A percentile compares a stretch with the other conserved stretches of the same genome.
These are phyloP conservation scores for Orchestia grillus DNA, from an alignment of 1,140 invertebrate species.

Conservation along the genomic window DNA sequence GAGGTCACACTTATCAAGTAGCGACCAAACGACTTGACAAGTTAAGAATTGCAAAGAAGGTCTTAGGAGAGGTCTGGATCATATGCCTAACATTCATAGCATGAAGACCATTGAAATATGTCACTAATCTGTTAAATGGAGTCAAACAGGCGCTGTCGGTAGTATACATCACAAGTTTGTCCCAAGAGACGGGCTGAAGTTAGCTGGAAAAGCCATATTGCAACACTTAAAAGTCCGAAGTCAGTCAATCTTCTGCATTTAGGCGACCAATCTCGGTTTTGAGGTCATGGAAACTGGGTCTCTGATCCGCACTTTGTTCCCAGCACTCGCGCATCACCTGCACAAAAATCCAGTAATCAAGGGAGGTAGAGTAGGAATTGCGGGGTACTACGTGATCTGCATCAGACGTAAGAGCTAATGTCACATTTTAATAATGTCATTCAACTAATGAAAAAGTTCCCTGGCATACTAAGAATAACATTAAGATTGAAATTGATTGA, in stretches of 20 bases:
- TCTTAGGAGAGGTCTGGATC: background rate
- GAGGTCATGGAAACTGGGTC: constrained; percentile 37
- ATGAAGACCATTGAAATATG: background rate
- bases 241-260: constrained; percentile 30
- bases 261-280: constrained; percentile 52
- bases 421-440: background rate
- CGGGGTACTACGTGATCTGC: background rate
- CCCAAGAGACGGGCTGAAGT: background rate
- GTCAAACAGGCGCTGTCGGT: background rate
- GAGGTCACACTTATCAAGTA: too few relatives aligned
- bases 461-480: background rate
- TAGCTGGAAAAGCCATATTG: constrained; percentile 26
- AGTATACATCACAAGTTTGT: background rate
- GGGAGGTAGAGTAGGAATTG: constrained; percentile 25
- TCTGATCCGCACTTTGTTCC: constrained; percentile 55
- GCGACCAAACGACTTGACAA: background rate
- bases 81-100: background rate
- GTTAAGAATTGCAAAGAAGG: background rate
- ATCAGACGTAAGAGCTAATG: background rate
- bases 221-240: background rate
- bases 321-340: constrained; percentile 56
- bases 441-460: background rate
- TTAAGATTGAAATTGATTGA: background rate
- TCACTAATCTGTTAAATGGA: background rate
- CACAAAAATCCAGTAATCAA: background rate